These are phyloP conservation scores for Mycetomoellerius zeteki DNA, from an alignment of 1,140 invertebrate species.

Conservation along the genomic window DNA sequence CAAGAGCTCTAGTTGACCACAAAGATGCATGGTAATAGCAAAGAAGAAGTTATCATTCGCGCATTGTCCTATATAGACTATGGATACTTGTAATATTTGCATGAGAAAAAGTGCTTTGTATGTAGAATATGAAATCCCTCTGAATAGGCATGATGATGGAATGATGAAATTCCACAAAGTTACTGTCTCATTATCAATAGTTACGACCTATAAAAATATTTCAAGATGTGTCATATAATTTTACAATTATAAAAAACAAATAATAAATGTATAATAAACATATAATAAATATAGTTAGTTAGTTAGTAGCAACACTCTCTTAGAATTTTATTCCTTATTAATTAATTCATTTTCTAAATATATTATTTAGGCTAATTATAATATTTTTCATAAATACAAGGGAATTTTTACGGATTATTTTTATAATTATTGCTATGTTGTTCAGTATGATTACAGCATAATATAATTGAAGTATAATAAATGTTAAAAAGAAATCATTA, in stretches of 20 bases:
- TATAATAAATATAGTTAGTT: background rate
- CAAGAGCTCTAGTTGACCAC: slow-evolving; percentile 65
- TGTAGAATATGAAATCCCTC: slow-evolving; percentile 30
- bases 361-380: background rate
- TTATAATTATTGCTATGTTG: background rate
- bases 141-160: slow-evolving; percentile 6
- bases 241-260: background rate
- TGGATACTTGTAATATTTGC: slow-evolving; percentile 18
- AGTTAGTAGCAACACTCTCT: background rate
- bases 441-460: background rate
- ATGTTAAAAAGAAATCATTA: background rate
- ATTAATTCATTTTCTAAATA: background rate
- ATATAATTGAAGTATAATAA: background rate
- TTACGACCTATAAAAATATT: slow-evolving; percentile 24
- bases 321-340: background rate
- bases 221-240: background rate
- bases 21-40: slow-evolving; percentile 61
- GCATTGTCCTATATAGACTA: background rate
- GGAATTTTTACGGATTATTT: background rate
- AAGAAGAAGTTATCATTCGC: slow-evolving; percentile 68
- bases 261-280: background rate
- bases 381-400: background rate
- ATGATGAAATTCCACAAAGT: slow-evolving; percentile 35
- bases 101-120: slow-evolving; percentile 6
- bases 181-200: slow-evolving; percentile 8